Percentiles rank a stretch among this genome's conserved stretches.
Evolutionary conservation across 1,140 invertebrate genomes (phyloP).

Genomic region (Drosophila tristis): DNA sequence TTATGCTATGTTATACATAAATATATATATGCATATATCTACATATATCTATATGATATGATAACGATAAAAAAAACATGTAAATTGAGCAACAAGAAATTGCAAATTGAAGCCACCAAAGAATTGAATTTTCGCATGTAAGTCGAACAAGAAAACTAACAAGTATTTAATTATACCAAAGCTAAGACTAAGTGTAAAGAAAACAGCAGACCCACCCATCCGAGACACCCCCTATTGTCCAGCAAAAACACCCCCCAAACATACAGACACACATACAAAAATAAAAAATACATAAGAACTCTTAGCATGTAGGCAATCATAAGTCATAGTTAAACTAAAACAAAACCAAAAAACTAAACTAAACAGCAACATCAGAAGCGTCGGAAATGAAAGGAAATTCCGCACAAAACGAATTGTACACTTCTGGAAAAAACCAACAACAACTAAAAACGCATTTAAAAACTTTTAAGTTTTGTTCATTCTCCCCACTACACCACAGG

Average conservation of each 20-base stretch:
- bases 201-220: conserved; percentile 33
- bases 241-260: conserved; percentile 46
- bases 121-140: conserved; percentile 83
- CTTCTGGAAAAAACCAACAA: conserved; percentile 30
- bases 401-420: conserved; percentile 36
- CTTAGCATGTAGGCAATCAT: conserved; percentile 80
- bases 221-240: conserved; percentile 35
- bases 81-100: conserved; percentile 74
- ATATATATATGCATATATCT: conserved; percentile 25
- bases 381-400: conserved; percentile 19
- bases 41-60: conserved; percentile 15
- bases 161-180: conserved; percentile 64
- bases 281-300: conserved; percentile 44
- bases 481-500: conserved; percentile 9
- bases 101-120: conserved; percentile 83
- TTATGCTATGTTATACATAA: conserved; percentile 43
- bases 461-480: conserved; percentile 63
- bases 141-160: conserved; percentile 55
- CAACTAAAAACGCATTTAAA: conserved; percentile 69
- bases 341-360: conserved; percentile 49
- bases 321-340: conserved; percentile 80
- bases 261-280: too few relatives aligned
- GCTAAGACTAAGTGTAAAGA: conserved; percentile 64
- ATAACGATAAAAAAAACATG: conserved; percentile 46
- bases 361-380: conserved; percentile 17